These are phyloP conservation scores for Crypturellus undulatus DNA, from an alignment of 2,113 vertebrate species.

Conservation along the genomic window DNA sequence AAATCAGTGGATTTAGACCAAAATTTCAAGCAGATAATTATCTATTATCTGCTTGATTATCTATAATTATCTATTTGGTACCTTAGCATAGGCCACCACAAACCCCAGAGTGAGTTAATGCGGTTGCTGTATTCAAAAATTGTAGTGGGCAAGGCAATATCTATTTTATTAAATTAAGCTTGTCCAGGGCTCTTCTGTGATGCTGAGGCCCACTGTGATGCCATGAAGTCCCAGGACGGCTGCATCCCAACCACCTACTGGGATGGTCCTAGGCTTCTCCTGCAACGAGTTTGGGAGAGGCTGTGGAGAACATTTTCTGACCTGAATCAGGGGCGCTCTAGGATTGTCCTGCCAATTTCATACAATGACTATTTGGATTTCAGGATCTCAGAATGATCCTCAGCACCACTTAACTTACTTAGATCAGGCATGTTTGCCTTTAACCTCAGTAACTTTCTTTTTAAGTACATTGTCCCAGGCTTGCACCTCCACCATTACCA, in stretches of 20 bases:
- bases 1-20: not conserved
- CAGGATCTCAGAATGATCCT: not conserved
- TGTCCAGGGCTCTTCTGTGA: not conserved
- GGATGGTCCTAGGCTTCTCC: not conserved
- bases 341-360: not conserved
- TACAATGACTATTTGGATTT: not conserved
- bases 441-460: not conserved
- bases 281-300: not conserved
- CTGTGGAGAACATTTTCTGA: not conserved
- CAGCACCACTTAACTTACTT: not conserved
- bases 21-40: not conserved
- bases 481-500: not conserved
- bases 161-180: no score
- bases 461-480: not conserved
- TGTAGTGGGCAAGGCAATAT: not conserved
- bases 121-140: not conserved
- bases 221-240: rapidly evolving
- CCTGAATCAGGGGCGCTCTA: not conserved
- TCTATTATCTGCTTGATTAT: no score
- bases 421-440: not conserved
- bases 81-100: rapidly evolving
- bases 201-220: no score
- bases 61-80: not conserved
- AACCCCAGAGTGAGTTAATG: rapidly evolving
- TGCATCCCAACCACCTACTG: not conserved